Evolutionary conservation across 2,888 invertebrate species (phyloP).

Genomic region (Aethes cnicana): DNA sequence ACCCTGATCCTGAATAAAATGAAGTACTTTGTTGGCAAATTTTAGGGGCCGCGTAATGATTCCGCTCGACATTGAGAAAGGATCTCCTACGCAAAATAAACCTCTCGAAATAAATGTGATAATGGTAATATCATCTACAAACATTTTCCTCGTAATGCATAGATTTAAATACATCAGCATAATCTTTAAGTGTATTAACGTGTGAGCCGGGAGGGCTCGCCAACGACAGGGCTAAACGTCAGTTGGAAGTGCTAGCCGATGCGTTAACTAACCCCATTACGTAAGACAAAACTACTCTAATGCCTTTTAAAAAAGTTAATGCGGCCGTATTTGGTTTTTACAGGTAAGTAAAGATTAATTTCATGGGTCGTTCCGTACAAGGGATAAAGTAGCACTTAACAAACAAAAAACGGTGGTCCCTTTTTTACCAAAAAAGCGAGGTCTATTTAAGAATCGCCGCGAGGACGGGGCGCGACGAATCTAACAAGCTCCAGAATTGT

Average conservation of each 20-base stretch:
- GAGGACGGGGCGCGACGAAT: constrained; percentile 67
- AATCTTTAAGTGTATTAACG: constrained; percentile 56
- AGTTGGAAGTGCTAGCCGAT: neutral
- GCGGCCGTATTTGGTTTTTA: constrained; percentile 15
- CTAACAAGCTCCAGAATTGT: constrained; percentile 76
- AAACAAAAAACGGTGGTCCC: constrained; percentile 60
- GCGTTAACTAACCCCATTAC: neutral
- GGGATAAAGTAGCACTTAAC: constrained; percentile 32
- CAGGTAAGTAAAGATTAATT: constrained; percentile 30
- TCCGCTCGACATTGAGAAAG: constrained; percentile 60
- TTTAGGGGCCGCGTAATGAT: constrained; percentile 37
- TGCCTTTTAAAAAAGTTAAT: constrained; percentile 16
- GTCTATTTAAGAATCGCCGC: constrained; percentile 67
- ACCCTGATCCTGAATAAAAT: constrained; percentile 36
- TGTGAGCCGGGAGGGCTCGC: constrained; percentile 50
- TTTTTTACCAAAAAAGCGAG: constrained; percentile 60
- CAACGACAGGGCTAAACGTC: too few species aligned
- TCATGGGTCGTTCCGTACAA: constrained; percentile 42
- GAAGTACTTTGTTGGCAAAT: constrained; percentile 31
- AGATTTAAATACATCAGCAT: constrained; percentile 74
- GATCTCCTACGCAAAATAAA: constrained; percentile 55
- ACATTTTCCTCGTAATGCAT: constrained; percentile 58
- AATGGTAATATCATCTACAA: constrained; percentile 72
- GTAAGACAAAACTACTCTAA: neutral
- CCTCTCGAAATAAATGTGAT: constrained; percentile 66